Evolutionary conservation across 2,113 vertebrate genomes (phyloP).

Genomic region (Odocoileus virginianus): DNA sequence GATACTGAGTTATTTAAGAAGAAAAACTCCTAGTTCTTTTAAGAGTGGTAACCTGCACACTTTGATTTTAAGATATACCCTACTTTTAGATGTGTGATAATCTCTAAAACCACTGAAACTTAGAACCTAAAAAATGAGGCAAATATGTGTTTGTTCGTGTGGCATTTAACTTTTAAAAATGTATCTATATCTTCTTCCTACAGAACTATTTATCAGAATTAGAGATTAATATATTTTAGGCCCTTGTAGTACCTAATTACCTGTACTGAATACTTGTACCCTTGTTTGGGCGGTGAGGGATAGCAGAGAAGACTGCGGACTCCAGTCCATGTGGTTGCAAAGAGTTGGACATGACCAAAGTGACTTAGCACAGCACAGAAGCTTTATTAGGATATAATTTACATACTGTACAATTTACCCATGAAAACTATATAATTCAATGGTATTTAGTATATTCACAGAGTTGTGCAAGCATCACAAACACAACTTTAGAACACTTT

Average conservation of each 20-base stretch:
- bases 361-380: neutral
- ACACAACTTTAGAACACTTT: neutral
- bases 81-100: neutral
- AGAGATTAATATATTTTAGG: neutral
- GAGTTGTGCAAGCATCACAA: neutral
- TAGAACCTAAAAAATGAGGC: neutral
- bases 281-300: neutral
- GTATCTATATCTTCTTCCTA: neutral
- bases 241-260: neutral
- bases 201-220: neutral
- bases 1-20: neutral
- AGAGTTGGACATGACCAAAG: neutral
- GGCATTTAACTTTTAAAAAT: neutral
- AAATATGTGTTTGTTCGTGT: neutral
- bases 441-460: neutral
- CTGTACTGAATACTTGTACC: neutral
- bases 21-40: neutral
- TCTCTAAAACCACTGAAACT: neutral
- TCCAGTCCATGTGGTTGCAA: neutral
- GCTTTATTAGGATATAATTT: neutral
- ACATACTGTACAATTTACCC: neutral
- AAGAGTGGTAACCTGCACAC: neutral
- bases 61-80: neutral
- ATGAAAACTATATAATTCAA: neutral
- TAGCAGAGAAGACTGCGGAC: neutral